Base-by-base conservation (phyloP, 2,888 invertebrate genomes). In the Agrotis clavis region DNA sequence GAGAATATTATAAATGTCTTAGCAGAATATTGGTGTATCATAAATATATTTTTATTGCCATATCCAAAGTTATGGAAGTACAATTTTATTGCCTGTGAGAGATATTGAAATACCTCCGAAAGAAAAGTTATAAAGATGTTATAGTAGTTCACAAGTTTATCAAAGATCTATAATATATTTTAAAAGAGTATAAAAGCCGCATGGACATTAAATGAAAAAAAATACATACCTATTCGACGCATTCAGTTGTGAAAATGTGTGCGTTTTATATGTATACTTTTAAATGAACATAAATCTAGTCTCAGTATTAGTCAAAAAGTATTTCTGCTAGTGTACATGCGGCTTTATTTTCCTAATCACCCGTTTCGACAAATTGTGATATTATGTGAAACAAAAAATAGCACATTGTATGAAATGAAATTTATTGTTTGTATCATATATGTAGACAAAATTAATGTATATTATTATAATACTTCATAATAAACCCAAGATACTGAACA, bases 61-160 rank as follows among this genome's bases (percentile, higher is more conserved):
- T 75, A 71, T 51, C 77, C 77, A 84, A 86, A 83, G 64, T 79
- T 84, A 83, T 83, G 71, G 75, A 87, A 87, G 90, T 90, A 88
- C 86, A 90, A 88, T 57, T 35, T 57, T 19, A 57, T 84, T 79
- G 69, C 68, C 82, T 83, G 87, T 88, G 86, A 87, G 83, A 86
- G 79, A 86, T 83, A 86, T 80, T 74, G 72, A 68, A 88, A 87
- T 91, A 91, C 88, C 89, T 90, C 88, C 65, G 62, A 81, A 69
- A 78, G 74, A 79, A 83, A 74, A 70, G 75, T 67, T 75, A 77
- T 78, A 75, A 74, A 70, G 65, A 81, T 80, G 83, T 85, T 86
- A 82, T 67, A 78, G 80, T 85, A 84, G 83, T 79, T 78, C 72
- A 80, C 72, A 71, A 68, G 69, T 79, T 86, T 83, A 84, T 75